Evolutionary conservation across 2,797 vertebrate genomes (phyloP).

Genomic region (Eptatretus atami): DNA sequence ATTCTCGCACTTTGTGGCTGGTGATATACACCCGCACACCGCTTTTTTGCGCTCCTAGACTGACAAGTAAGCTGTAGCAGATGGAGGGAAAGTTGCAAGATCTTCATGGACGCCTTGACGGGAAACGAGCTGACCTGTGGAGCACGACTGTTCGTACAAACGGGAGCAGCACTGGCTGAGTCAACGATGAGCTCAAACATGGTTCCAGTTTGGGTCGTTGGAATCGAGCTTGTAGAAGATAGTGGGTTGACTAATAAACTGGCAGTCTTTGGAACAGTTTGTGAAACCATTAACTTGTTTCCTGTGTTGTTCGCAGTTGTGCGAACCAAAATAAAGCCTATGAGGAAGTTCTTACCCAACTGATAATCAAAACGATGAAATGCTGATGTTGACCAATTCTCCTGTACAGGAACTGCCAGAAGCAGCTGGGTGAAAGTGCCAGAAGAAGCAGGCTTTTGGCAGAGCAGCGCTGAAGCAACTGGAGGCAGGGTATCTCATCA

Average conservation of each 20-base stretch:
- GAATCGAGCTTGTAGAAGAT: not conserved
- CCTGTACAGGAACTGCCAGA: constrained; percentile 54
- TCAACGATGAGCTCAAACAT: constrained; percentile 71
- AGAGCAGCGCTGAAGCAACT: constrained; percentile 78
- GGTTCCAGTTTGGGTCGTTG: constrained; percentile 35
- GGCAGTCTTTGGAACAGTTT: no score
- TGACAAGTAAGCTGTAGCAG: constrained; percentile 70
- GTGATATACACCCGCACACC: no score
- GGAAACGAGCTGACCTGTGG: constrained; percentile 64
- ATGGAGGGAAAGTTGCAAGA: constrained; percentile 83
- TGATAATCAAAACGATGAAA: no score
- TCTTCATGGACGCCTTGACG: constrained; percentile 44
- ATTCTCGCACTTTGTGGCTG: no score
- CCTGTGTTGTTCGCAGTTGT: no score
- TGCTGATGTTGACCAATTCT: constrained; percentile 6
- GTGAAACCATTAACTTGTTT: no score
- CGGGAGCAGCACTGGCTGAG: constrained; percentile 62
- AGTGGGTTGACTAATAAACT: no score
- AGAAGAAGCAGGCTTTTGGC: constrained; percentile 69
- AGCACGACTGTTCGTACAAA: constrained; percentile 69
- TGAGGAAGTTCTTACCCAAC: no score
- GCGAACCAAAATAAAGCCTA: no score
- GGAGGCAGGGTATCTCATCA: constrained; percentile 29
- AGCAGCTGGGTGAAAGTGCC: constrained; percentile 78
- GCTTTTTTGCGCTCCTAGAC: constrained; percentile 28